These are phyloP conservation scores for Dolichomitus sp. DNA, from an alignment of 2,888 invertebrate species.

Conservation along the genomic window DNA sequence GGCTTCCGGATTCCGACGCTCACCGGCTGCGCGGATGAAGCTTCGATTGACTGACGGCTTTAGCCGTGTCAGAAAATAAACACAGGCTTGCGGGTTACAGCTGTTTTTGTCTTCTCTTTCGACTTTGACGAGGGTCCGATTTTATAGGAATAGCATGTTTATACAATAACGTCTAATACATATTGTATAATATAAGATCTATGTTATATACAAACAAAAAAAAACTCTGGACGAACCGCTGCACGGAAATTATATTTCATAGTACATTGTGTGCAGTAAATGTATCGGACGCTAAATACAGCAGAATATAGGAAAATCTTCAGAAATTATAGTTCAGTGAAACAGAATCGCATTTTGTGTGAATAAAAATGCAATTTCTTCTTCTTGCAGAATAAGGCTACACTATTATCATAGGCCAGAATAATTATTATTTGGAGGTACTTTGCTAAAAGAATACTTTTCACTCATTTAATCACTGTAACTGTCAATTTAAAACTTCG, in stretches of 20 bases:
- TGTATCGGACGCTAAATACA: no score
- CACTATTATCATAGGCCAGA: no score
- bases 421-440: no score
- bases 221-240: background rate
- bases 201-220: background rate
- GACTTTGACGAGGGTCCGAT: conserved; percentile 30
- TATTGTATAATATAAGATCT: background rate
- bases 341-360: background rate
- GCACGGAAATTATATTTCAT: conserved; percentile 4
- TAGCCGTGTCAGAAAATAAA: conserved; percentile 27
- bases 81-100: background rate
- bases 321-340: background rate
- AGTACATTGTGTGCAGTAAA: background rate
- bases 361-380: background rate
- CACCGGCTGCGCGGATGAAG: background rate
- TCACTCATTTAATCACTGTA: background rate
- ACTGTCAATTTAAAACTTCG: background rate
- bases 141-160: background rate
- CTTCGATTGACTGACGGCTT: conserved; percentile 22
- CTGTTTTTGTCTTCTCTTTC: conserved; percentile 19
- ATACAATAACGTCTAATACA: background rate
- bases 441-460: background rate
- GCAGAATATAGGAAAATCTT: background rate
- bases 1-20: conserved; percentile 7
- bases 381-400: background rate